Conservation (phyloP, 2,113 vertebrate genomes). For the Dascyllus trimaculatus region DNA sequence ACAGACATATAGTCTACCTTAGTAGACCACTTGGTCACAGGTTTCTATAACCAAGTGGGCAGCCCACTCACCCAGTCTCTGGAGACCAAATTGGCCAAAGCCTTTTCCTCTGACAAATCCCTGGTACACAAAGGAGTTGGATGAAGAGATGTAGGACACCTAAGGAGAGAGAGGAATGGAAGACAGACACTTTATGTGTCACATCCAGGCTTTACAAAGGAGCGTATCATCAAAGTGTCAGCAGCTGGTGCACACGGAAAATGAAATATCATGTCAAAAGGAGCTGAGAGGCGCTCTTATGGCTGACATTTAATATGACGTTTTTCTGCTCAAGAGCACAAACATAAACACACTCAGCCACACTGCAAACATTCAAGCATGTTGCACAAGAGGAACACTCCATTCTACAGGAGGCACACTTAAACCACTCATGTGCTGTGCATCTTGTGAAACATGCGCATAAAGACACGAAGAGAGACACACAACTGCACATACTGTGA, state of each 20-base stretch:
- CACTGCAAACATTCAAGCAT: not conserved
- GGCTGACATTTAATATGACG: conserved; percentile 78
- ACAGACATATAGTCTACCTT: not conserved
- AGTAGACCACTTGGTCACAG: conserved; percentile 1
- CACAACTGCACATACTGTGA: conserved; percentile 43
- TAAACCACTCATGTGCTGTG: conserved; percentile 6
- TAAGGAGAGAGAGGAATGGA: conserved; percentile 73
- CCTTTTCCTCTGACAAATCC: conserved; percentile 97
- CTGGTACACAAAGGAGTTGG: conserved; percentile 96
- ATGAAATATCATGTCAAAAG: conserved; percentile 77
- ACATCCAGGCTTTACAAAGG: conserved; percentile 69
- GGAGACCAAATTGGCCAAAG: conserved; percentile 98
- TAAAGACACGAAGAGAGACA: conserved; percentile 16
- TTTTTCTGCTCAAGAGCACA: conserved; percentile 51
- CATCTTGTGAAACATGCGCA: conserved; percentile 5
- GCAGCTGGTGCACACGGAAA: conserved; percentile 62
- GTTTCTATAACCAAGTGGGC: conserved; percentile 32
- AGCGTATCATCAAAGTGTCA: conserved; percentile 78
- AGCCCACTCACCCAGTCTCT: conserved; percentile 91
- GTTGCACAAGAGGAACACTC: conserved; percentile 23
- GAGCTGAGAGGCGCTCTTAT: conserved; percentile 66
- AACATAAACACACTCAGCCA: conserved; percentile 19
- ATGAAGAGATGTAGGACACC: conserved; percentile 94
- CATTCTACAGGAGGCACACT: conserved; percentile 5
- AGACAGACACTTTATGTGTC: conserved; percentile 71